Conservation (phyloP, 2,113 vertebrate genomes). For the Perca flavescens region DNA sequence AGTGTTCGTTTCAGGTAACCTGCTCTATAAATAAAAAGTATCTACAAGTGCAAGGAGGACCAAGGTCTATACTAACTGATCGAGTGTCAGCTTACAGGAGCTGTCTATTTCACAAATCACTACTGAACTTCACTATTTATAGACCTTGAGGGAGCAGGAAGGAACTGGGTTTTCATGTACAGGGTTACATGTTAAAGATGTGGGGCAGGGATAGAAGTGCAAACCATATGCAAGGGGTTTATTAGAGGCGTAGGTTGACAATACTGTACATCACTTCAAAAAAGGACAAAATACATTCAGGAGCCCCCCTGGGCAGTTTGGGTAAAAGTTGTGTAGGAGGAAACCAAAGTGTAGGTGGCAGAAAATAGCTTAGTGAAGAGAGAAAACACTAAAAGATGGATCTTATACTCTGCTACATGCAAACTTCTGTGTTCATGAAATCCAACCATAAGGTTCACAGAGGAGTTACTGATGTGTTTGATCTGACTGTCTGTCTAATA, state of each 20-base stretch:
- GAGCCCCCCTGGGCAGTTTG: constrained; percentile 59
- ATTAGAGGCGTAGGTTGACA: constrained; percentile 55
- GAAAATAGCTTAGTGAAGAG: constrained; percentile 48
- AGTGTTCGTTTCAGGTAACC: constrained; percentile 60
- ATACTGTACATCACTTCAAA: constrained; percentile 81
- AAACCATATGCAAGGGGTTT: constrained; percentile 17
- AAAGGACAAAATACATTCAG: constrained; percentile 81
- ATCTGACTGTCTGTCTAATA: neutral
- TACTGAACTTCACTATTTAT: constrained; percentile 33
- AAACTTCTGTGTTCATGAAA: constrained; percentile 21
- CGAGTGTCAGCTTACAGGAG: constrained; percentile 29
- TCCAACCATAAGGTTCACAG: neutral
- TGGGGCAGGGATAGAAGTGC: constrained; percentile 31
- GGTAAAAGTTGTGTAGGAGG: constrained; percentile 35
- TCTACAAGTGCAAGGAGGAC: constrained; percentile 74
- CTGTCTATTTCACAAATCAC: constrained; percentile 29
- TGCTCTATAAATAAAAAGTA: constrained; percentile 74
- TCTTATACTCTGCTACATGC: constrained; percentile 30
- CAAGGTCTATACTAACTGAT: constrained; percentile 53
- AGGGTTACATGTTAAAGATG: constrained; percentile 29
- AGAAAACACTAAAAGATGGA: constrained; percentile 37
- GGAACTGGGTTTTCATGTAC: constrained; percentile 35
- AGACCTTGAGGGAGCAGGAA: constrained; percentile 45
- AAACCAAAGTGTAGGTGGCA: constrained; percentile 46
- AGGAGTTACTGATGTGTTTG: constrained; percentile 26